Conservation (phyloP, 1,140 invertebrate genomes). For the Geopemphigus sp. region DNA sequence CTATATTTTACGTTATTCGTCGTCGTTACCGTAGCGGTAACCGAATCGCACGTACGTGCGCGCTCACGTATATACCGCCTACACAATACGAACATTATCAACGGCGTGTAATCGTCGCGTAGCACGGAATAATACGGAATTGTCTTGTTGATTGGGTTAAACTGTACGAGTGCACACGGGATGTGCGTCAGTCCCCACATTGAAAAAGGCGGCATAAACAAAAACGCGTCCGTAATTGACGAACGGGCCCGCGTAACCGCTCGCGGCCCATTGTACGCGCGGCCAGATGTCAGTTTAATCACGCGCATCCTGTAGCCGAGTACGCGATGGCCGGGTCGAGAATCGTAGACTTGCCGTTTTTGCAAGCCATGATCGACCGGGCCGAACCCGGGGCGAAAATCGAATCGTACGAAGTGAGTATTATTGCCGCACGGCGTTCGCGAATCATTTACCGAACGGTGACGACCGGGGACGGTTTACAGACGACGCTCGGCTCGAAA, state of each 20-base stretch:
- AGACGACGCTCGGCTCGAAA: slow-evolving; percentile 67
- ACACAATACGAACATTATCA: no score
- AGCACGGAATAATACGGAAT: background rate
- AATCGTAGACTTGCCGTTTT: slow-evolving; percentile 8
- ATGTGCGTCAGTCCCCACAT: slow-evolving; percentile 28
- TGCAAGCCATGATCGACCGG: slow-evolving; percentile 24
- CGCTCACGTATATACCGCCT: no score
- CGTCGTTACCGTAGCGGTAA: no score
- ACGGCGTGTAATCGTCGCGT: background rate
- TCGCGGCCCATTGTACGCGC: no score
- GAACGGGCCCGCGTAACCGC: background rate
- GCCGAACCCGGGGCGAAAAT: slow-evolving; percentile 29
- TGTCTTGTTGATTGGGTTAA: background rate
- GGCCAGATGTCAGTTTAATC: slow-evolving; percentile 29
- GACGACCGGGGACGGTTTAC: slow-evolving; percentile 48
- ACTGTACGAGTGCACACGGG: background rate
- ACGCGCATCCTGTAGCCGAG: slow-evolving; percentile 33
- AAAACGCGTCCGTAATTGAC: slow-evolving; percentile 36
- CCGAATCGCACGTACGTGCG: no score
- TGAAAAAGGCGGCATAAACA: background rate
- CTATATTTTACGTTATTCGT: no score
- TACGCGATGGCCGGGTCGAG: slow-evolving; percentile 17
- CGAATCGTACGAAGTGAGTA: slow-evolving; percentile 28
- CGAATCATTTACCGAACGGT: background rate
- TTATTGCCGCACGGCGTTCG: background rate